Conservation (phyloP, 2,888 invertebrate genomes). For the Chironomus tentans region DNA sequence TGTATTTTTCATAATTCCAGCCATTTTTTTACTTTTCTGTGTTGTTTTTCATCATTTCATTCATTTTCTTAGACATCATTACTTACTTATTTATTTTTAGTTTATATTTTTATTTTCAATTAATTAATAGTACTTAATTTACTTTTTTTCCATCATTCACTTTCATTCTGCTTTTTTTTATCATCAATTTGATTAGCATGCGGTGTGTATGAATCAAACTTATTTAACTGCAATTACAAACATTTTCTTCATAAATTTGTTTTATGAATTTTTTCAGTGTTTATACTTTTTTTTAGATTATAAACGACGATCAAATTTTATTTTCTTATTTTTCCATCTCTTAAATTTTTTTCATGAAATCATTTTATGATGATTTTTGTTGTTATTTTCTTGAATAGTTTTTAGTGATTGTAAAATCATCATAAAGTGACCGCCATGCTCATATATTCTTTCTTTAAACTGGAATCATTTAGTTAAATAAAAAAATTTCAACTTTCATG, state of each 20-base stretch:
- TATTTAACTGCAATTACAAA: slow-evolving; percentile 19
- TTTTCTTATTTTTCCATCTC: not conserved
- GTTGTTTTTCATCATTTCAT: slow-evolving; percentile 18
- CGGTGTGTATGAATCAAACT: not conserved
- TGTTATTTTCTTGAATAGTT: too few species aligned
- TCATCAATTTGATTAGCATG: slow-evolving; percentile 18
- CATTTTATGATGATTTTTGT: too few species aligned
- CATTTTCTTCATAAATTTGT: slow-evolving; percentile 3
- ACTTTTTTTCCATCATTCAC: not conserved
- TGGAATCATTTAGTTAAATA: not conserved
- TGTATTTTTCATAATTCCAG: slow-evolving; percentile 26
- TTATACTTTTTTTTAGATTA: too few species aligned
- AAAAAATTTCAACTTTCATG: not conserved
- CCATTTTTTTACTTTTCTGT: slow-evolving; percentile 23
- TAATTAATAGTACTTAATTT: not conserved
- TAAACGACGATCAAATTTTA: slow-evolving; percentile 24
- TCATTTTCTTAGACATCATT: slow-evolving; percentile 24
- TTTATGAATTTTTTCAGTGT: slow-evolving; percentile 3
- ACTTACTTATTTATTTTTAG: slow-evolving; percentile 15
- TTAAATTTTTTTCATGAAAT: not conserved
- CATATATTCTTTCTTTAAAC: not conserved
- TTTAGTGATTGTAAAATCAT: not conserved
- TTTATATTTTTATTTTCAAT: slow-evolving; percentile 19
- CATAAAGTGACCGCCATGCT: slow-evolving; percentile 1
- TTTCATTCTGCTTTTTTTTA: not conserved